Percentiles rank a stretch among this genome's conserved stretches.
phyloP scores from a whole-genome alignment of 2,888 invertebrate species.

The Lepidonotus clava region DNA sequence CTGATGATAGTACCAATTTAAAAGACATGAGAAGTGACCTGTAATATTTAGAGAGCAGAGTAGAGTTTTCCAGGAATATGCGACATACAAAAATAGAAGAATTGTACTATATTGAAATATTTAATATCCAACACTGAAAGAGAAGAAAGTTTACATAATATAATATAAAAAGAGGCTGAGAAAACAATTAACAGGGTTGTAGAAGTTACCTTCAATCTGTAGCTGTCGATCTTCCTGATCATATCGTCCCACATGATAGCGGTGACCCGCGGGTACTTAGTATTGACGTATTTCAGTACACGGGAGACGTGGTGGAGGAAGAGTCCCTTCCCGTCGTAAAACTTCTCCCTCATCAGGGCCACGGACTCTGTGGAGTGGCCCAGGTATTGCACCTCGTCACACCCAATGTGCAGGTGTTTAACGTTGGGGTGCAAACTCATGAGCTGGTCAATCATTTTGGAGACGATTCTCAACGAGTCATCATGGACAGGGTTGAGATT shows the following conservation, averaged over 20 bases:
- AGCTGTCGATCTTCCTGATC: constrained; percentile 82
- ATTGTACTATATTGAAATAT: too few species aligned
- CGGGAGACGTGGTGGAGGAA: constrained; percentile 71
- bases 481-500: constrained; percentile 87
- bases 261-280: constrained; percentile 83
- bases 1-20: too few species aligned
- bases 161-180: too few species aligned
- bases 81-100: too few species aligned
- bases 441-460: constrained; percentile 37
- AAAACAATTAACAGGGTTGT: too few species aligned
- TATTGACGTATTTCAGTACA: constrained; percentile 83
- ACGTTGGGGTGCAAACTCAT: constrained; percentile 83
- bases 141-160: too few species aligned
- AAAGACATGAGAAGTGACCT: too few species aligned
- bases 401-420: constrained; percentile 88
- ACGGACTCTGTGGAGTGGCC: constrained; percentile 20
- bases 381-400: constrained; percentile 85
- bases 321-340: neutral
- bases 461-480: neutral
- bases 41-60: too few species aligned
- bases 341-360: constrained; percentile 35
- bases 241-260: constrained; percentile 91
- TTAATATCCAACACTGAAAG: too few species aligned
- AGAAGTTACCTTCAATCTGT: neutral
- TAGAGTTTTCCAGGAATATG: too few species aligned